Percentiles rank a stretch among this genome's conserved stretches.
These are phyloP conservation scores for Enteromius viviparus DNA, from an alignment of 2,797 vertebrate species.

Conservation along the genomic window DNA sequence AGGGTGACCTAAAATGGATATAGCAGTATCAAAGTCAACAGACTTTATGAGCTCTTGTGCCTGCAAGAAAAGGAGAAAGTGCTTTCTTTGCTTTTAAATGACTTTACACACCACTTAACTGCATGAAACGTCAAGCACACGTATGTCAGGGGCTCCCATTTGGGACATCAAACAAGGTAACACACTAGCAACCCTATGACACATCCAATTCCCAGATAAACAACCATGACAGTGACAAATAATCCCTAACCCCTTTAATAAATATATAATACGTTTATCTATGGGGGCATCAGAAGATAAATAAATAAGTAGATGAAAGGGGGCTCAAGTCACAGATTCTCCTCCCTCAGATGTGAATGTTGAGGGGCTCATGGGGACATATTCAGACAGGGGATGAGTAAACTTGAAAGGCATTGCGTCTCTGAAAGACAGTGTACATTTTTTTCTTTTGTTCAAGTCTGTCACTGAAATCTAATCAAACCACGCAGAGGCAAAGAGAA, in stretches of 20 bases:
- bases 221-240: conserved; percentile 57
- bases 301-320: conserved; percentile 44
- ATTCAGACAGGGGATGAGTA: conserved; percentile 18
- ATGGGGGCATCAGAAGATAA: conserved; percentile 36
- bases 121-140: conserved; percentile 57
- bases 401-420: conserved; percentile 34
- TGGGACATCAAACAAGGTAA: conserved; percentile 66
- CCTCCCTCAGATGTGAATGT: conserved; percentile 17
- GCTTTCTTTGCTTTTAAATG: conserved; percentile 27
- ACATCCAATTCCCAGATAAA: conserved; percentile 59
- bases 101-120: conserved; percentile 55
- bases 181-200: conserved; percentile 70
- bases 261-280: conserved; percentile 45
- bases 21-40: conserved; percentile 11
- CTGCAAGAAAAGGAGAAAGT: conserved; percentile 1
- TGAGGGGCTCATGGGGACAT: conserved; percentile 10
- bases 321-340: conserved; percentile 16
- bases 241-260: conserved; percentile 51
- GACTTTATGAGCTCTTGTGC: conserved; percentile 21
- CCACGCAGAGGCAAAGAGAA: conserved; percentile 11
- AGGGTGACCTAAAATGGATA: neutral
- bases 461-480: conserved; percentile 60
- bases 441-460: conserved; percentile 35
- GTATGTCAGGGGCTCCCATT: conserved; percentile 50
- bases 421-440: conserved; percentile 42